Percentiles rank a stretch among this genome's conserved stretches.
phyloP scores from a whole-genome alignment of 2,797 vertebrate genomes.

The Vipera latastei region DNA sequence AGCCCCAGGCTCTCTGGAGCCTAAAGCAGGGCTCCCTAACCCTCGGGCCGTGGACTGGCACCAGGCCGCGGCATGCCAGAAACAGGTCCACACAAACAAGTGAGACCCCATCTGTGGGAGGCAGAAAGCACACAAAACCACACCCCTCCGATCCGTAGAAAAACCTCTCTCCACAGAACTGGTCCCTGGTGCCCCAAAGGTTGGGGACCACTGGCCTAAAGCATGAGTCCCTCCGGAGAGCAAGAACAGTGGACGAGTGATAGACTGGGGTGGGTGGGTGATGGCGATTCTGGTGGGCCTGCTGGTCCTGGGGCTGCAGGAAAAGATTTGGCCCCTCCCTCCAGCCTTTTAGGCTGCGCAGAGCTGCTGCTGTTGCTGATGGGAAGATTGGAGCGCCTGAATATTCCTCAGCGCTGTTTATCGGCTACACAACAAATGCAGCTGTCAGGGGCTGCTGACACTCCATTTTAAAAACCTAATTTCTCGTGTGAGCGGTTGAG shows the following conservation, averaged over 20 bases:
- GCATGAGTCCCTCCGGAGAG: background rate
- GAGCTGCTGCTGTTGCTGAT: slow-evolving; percentile 62
- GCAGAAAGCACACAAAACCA: no score
- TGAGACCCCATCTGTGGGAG: no score
- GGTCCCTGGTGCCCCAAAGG: no score
- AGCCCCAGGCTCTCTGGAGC: background rate
- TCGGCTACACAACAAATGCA: slow-evolving; percentile 77
- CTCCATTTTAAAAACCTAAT: slow-evolving; percentile 70
- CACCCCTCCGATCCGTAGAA: no score
- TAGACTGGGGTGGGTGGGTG: background rate
- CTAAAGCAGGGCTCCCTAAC: no score
- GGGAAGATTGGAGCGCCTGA: slow-evolving; percentile 71
- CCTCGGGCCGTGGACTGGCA: no score
- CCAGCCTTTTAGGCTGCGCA: background rate
- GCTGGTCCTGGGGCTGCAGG: background rate
- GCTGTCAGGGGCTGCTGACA: slow-evolving; percentile 74
- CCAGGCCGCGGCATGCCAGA: no score
- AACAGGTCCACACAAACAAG: no score
- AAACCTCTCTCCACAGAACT: no score
- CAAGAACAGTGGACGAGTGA: background rate
- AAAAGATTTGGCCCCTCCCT: background rate
- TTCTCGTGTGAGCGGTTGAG: slow-evolving; percentile 24
- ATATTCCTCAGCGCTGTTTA: slow-evolving; percentile 71
- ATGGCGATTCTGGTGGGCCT: background rate
- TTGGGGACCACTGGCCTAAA: background rate